phyloP scores from a whole-genome alignment of 23 tunicate genomes.

The Halocynthia roretzi region DNA sequence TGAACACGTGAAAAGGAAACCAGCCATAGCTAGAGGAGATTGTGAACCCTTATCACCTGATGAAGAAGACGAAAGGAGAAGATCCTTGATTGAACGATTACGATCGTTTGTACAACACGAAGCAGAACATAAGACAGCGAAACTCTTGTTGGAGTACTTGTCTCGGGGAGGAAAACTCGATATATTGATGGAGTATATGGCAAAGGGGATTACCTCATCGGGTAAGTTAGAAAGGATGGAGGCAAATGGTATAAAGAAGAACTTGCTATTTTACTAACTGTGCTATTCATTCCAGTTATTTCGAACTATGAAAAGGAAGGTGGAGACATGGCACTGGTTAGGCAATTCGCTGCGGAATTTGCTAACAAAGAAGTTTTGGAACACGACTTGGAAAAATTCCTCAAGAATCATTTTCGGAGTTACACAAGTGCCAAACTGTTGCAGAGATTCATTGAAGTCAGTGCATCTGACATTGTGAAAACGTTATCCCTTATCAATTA shows the following conservation, averaged over 20 bases:
- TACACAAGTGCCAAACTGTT: constrained; percentile 40
- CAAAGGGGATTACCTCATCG: background rate
- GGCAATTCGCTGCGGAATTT: constrained; percentile 18
- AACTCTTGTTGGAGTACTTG: constrained; percentile 10
- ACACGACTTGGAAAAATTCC: constrained; percentile 29
- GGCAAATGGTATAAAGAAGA: too few relatives aligned
- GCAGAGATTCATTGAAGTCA: constrained; percentile 55
- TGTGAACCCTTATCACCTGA: background rate
- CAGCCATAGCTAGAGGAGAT: background rate
- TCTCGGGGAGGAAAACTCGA: constrained; percentile 13
- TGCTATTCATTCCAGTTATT: background rate
- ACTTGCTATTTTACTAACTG: background rate
- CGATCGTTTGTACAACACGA: constrained; percentile 11
- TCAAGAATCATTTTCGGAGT: constrained; percentile 21
- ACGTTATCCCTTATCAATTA: background rate
- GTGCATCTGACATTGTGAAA: background rate
- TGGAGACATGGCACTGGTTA: constrained; percentile 13
- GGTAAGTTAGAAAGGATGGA: background rate
- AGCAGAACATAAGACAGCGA: constrained; percentile 16
- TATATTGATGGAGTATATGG: constrained; percentile 2
- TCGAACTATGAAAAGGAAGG: background rate
- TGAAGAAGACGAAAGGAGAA: constrained; percentile 3
- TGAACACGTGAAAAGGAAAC: background rate
- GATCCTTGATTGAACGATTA: background rate
- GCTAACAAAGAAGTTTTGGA: constrained; percentile 17